These are phyloP conservation scores for Gryllus bimaculatus DNA, from an alignment of 1,140 invertebrate genomes.

Conservation along the genomic window DNA sequence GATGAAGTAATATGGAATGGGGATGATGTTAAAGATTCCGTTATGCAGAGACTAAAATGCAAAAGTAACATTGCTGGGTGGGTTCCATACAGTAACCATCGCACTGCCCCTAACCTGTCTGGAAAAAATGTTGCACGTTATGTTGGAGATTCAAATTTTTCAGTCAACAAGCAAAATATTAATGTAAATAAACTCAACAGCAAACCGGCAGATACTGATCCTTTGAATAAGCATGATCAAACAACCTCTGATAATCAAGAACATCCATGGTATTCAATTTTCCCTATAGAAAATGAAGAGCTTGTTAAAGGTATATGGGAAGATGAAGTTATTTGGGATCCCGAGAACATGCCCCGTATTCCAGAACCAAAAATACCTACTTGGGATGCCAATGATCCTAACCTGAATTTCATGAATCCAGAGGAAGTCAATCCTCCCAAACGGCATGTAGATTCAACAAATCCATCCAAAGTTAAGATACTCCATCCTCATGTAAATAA, in stretches of 20 bases:
- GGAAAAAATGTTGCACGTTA: slow-evolving; percentile 50
- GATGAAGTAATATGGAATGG: slow-evolving; percentile 98
- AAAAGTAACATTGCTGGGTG: slow-evolving; percentile 90
- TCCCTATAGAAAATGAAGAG: slow-evolving; percentile 95
- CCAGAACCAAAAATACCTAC: slow-evolving; percentile 92
- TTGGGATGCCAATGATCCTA: slow-evolving; percentile 96
- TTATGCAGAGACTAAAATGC: slow-evolving; percentile 67
- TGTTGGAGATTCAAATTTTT: slow-evolving; percentile 11
- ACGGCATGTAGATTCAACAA: slow-evolving; percentile 31
- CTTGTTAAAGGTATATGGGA: slow-evolving; percentile 92
- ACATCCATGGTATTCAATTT: slow-evolving; percentile 94
- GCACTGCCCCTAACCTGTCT: slow-evolving; percentile 82
- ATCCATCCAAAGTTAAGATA: slow-evolving; percentile 62
- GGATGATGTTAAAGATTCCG: slow-evolving; percentile 82
- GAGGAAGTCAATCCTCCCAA: slow-evolving; percentile 87
- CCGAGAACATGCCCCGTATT: slow-evolving; percentile 74
- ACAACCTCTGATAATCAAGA: slow-evolving; percentile 46
- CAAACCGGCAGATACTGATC: slow-evolving; percentile 26
- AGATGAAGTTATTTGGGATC: slow-evolving; percentile 95
- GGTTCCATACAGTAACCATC: slow-evolving; percentile 84
- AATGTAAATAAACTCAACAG: slow-evolving; percentile 13
- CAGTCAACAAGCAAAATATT: neutral
- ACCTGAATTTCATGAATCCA: slow-evolving; percentile 88
- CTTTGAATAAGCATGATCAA: slow-evolving; percentile 29
- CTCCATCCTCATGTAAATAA: slow-evolving; percentile 92